Base-by-base conservation (phyloP, 2,888 invertebrate genomes). In the Ceriagrion tenellum region DNA sequence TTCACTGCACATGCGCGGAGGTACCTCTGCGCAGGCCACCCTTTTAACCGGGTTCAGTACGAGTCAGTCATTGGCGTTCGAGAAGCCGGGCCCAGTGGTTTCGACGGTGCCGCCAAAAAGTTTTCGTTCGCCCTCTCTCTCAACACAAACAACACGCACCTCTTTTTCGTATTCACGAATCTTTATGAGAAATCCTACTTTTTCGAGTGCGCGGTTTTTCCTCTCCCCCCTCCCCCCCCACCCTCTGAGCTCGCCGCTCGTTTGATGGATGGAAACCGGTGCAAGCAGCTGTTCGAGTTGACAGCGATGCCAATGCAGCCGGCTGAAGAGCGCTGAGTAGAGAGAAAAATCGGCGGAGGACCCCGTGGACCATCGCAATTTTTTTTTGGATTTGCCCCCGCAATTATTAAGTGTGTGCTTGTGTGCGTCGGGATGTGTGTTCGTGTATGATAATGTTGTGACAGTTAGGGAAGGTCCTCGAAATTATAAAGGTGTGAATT, bases 41-140 rank as follows among this genome's bases (percentile, higher is more conserved):
- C 93, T 69, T 63, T 69, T 47, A 63, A 69, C 63, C 63, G 63
- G 35, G 35, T 47, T 74, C 69, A 12, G 89, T 12, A n/a, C 30
- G 55, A 89, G 63, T 93, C 93, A 63, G 63, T 93, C 93, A 93
- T 63, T 93, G 93, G 93, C 93, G 93, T 93, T 93, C 93, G 63
- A 93, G 93, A 93, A 47, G 63, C 93, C 93, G 93, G 47, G 26
- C 93, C 3, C n/a, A 47, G 69, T 47, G n/a, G 69, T 40, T n/a
- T 91, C 91, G 91, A 35, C 10, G 23, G 69, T 26, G n/a, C 16
- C 69, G 93, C 47, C 35, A 18, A 47, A 47, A 47, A n/a, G 69
- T 69, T 69, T 10, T 63, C 23, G n/a, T 35, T 26, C 47, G 47
- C 69, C 16, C 55, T 10, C 3, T 4, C 47, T n/a, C n/a, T n/a